These are phyloP conservation scores for Sebastes matsubarae DNA, from an alignment of 2,797 vertebrate genomes.

Conservation along the genomic window DNA sequence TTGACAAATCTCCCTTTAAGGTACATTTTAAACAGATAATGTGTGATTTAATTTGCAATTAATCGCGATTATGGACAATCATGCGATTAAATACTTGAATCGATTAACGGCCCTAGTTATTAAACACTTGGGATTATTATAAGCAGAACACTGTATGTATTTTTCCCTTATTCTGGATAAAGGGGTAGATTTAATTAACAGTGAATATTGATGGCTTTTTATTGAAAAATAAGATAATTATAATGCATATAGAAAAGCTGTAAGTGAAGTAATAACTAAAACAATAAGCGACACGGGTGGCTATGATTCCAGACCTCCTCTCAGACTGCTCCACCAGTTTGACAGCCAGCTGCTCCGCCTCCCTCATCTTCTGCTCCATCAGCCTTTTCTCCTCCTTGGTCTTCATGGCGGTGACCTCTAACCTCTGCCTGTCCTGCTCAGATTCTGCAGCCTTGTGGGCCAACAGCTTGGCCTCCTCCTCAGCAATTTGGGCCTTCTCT, in stretches of 20 bases:
- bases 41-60: too few species aligned
- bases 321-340: slow-evolving; percentile 94
- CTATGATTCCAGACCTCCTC: slow-evolving; percentile 81
- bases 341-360: slow-evolving; percentile 91
- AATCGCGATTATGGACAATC: too few species aligned
- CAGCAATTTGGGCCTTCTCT: slow-evolving; percentile 95
- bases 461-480: slow-evolving; percentile 93
- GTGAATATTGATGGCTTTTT: neutral
- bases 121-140: neutral
- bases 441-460: slow-evolving; percentile 95
- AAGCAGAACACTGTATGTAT: neutral
- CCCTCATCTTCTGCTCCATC: slow-evolving; percentile 97
- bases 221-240: neutral
- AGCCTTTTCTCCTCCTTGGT: slow-evolving; percentile 93
- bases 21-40: too few species aligned
- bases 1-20: too few species aligned
- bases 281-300: neutral
- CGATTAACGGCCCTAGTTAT: neutral
- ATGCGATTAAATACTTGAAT: too few species aligned
- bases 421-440: slow-evolving; percentile 90
- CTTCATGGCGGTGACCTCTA: slow-evolving; percentile 92
- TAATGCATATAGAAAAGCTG: neutral
- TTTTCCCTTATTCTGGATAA: neutral
- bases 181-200: neutral
- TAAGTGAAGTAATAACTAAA: neutral